phyloP scores from a whole-genome alignment of 2,888 invertebrate species.

The Cheilosia pagana region DNA sequence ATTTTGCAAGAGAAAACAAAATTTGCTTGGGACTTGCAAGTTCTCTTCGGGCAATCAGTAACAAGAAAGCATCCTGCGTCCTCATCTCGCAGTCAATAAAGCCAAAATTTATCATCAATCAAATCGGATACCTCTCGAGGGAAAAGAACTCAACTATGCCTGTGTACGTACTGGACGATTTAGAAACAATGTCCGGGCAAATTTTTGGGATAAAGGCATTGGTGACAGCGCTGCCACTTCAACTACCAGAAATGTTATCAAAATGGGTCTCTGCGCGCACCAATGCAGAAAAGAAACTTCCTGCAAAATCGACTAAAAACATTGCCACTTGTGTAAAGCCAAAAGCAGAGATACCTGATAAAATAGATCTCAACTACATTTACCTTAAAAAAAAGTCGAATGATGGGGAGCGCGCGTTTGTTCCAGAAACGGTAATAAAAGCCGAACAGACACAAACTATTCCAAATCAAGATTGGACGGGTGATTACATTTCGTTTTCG shows the following conservation, averaged over 20 bases:
- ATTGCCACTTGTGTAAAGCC: not conserved
- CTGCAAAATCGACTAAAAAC: not conserved
- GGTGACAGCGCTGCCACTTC: slow-evolving; percentile 15
- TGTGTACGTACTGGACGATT: slow-evolving; percentile 18
- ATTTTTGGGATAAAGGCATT: slow-evolving; percentile 28
- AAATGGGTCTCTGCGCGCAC: slow-evolving; percentile 37
- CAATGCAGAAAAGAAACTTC: not conserved
- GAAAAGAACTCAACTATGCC: slow-evolving; percentile 1
- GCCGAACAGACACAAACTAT: not conserved
- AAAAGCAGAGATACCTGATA: not conserved
- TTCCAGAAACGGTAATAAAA: slow-evolving; percentile 19
- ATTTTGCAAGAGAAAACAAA: slow-evolving; percentile 14
- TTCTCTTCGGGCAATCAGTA: slow-evolving; percentile 33
- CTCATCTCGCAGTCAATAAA: slow-evolving; percentile 41
- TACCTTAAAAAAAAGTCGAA: slow-evolving; percentile 3
- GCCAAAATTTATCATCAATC: slow-evolving; percentile 59
- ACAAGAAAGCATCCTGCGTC: slow-evolving; percentile 37
- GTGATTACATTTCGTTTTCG: slow-evolving; percentile 49
- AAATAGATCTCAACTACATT: slow-evolving; percentile 2
- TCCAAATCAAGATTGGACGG: slow-evolving; percentile 33
- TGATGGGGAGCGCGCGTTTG: slow-evolving; percentile 16
- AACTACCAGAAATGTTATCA: not conserved
- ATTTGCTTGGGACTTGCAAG: slow-evolving; percentile 48
- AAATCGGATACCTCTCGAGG: slow-evolving; percentile 35
- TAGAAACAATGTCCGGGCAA: slow-evolving; percentile 6